Percentiles rank a stretch among this genome's conserved stretches.
These are phyloP conservation scores for Dipodomys merriami DNA, from an alignment of 2,113 vertebrate species.

Conservation along the genomic window DNA sequence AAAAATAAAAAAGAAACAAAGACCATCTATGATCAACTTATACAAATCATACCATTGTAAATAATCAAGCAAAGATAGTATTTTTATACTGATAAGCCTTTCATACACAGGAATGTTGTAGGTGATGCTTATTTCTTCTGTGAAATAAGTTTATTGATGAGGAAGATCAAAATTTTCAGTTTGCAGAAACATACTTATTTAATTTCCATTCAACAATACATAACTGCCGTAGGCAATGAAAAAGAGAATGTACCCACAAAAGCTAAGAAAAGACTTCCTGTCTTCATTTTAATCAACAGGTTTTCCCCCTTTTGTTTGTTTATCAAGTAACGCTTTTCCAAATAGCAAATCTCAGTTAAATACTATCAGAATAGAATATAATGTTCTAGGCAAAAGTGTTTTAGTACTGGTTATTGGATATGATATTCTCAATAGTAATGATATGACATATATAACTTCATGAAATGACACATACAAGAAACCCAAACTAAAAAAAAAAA, in stretches of 20 bases:
- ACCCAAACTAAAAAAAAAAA: slow-evolving; percentile 31
- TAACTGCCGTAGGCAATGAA: slow-evolving; percentile 23
- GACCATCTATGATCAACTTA: background rate
- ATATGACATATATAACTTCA: slow-evolving; percentile 48
- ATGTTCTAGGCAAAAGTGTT: slow-evolving; percentile 29
- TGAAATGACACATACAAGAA: slow-evolving; percentile 44
- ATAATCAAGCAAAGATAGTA: background rate
- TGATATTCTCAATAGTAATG: slow-evolving; percentile 41
- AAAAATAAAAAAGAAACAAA: background rate
- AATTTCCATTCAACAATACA: background rate
- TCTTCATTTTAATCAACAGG: slow-evolving; percentile 75
- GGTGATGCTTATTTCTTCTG: slow-evolving; percentile 52
- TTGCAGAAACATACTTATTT: slow-evolving; percentile 44
- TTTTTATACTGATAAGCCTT: slow-evolving; percentile 45
- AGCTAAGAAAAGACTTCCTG: background rate
- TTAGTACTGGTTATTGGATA: slow-evolving; percentile 28
- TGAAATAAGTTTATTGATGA: slow-evolving; percentile 34
- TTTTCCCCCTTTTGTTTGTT: slow-evolving; percentile 34
- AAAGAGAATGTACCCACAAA: slow-evolving; percentile 21
- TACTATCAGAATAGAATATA: slow-evolving; percentile 34
- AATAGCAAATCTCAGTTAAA: slow-evolving; percentile 36
- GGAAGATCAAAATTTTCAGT: background rate
- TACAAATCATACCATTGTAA: slow-evolving; percentile 8
- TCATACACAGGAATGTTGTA: background rate
- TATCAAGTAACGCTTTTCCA: slow-evolving; percentile 51